Conservation (phyloP, 2,888 invertebrate genomes). For the Acanthoscelides obtectus region DNA sequence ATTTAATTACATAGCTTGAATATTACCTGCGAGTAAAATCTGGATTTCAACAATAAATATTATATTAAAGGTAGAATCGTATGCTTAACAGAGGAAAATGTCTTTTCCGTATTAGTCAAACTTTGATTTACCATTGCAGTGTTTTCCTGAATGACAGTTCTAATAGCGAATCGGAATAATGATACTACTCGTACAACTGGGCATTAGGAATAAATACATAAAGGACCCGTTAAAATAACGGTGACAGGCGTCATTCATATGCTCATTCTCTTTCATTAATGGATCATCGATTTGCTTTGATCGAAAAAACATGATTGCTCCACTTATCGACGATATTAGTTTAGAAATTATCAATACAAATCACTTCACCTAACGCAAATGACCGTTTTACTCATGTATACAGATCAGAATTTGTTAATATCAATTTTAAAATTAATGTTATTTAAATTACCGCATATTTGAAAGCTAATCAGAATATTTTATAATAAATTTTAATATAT, state of each 20-base stretch:
- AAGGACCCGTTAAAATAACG: not conserved
- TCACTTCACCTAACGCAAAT: not conserved
- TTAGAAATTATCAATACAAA: not conserved
- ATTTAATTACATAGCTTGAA: too few relatives aligned
- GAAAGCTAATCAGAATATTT: constrained; percentile 28
- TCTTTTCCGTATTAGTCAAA: too few relatives aligned
- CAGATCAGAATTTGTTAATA: constrained; percentile 9
- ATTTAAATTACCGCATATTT: constrained; percentile 29
- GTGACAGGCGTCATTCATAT: not conserved
- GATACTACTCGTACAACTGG: too few relatives aligned
- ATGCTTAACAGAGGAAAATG: too few relatives aligned
- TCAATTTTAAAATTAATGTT: constrained; percentile 25
- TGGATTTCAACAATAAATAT: too few relatives aligned
- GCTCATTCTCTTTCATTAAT: not conserved
- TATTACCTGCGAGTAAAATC: too few relatives aligned
- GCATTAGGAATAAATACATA: too few relatives aligned
- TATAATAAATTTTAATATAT: constrained; percentile 31
- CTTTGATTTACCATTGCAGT: too few relatives aligned
- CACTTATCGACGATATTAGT: not conserved
- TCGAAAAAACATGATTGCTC: not conserved
- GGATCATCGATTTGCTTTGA: not conserved
- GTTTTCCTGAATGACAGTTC: too few relatives aligned
- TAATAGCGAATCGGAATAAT: too few relatives aligned
- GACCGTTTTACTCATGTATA: not conserved
- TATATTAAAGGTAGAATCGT: too few relatives aligned